A percentile compares a stretch with the other conserved stretches of the same genome.
Evolutionary conservation across 2,888 invertebrate genomes (phyloP).

Genomic region (Endomychus coccineus): DNA sequence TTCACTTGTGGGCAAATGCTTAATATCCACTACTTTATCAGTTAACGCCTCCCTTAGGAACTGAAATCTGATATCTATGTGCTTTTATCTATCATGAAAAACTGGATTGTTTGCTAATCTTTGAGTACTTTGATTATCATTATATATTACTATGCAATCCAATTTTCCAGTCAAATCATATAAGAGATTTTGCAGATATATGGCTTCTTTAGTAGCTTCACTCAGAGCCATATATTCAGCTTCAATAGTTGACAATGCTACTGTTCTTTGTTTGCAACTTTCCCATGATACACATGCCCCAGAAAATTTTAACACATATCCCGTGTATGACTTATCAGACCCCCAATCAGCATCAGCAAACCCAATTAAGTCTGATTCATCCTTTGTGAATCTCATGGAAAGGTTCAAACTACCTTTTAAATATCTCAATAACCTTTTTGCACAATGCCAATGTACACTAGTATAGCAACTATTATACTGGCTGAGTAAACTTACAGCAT

Average conservation of each 20-base stretch:
- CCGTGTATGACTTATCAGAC: slow-evolving; percentile 10
- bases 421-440: slow-evolving; percentile 12
- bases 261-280: slow-evolving; percentile 17
- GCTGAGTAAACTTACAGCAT: slow-evolving; percentile 10
- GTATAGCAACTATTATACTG: slow-evolving; percentile 12
- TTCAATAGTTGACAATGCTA: no score
- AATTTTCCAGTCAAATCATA: slow-evolving; percentile 14
- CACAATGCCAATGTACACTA: slow-evolving; percentile 12
- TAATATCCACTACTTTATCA: slow-evolving; percentile 11
- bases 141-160: slow-evolving; percentile 12
- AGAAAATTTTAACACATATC: slow-evolving; percentile 12
- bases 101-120: slow-evolving; percentile 18
- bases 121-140: slow-evolving; percentile 23
- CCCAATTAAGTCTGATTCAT: slow-evolving; percentile 2
- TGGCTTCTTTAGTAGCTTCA: slow-evolving; percentile 25
- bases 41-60: slow-evolving; percentile 15
- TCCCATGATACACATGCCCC: slow-evolving; percentile 7
- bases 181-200: slow-evolving; percentile 19
- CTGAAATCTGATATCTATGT: slow-evolving; percentile 23
- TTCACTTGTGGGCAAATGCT: slow-evolving; percentile 16
- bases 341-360: slow-evolving; percentile 14
- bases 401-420: slow-evolving; percentile 11
- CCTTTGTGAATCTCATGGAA: slow-evolving; percentile 9
- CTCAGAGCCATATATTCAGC: slow-evolving; percentile 27
- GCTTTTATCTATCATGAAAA: slow-evolving; percentile 18